These are phyloP conservation scores for Drosophila virilis DNA, from an alignment of 1,140 invertebrate genomes.

Conservation along the genomic window DNA sequence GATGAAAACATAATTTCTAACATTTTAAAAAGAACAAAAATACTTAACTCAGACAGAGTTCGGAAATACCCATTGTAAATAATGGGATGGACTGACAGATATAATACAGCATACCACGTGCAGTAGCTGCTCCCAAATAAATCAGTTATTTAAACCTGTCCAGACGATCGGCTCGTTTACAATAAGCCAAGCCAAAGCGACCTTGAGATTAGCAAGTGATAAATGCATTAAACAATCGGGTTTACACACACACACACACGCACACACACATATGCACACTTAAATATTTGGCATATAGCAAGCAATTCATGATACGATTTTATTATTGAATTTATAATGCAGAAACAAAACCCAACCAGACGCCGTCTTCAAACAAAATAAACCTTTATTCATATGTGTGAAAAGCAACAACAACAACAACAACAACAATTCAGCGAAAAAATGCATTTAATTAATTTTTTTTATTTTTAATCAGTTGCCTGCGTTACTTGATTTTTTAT, in stretches of 20 bases:
- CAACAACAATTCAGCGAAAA: slow-evolving; percentile 19
- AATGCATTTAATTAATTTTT: slow-evolving; percentile 14
- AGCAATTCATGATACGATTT: slow-evolving; percentile 42
- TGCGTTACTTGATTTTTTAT: neutral
- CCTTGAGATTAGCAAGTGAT: slow-evolving; percentile 71
- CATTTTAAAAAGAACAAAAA: too few species aligned
- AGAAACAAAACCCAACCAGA: slow-evolving; percentile 6
- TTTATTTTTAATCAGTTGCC: neutral
- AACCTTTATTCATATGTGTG: neutral
- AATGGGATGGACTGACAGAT: neutral
- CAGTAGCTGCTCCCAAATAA: slow-evolving; percentile 23
- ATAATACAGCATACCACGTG: slow-evolving; percentile 18
- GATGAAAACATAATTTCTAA: too few species aligned
- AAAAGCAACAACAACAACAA: neutral
- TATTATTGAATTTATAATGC: slow-evolving; percentile 51
- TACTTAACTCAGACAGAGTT: too few species aligned
- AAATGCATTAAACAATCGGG: slow-evolving; percentile 48
- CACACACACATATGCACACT: slow-evolving; percentile 31
- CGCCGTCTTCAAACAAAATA: slow-evolving; percentile 32
- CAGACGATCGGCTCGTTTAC: slow-evolving; percentile 44
- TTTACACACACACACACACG: slow-evolving; percentile 19
- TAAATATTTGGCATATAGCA: slow-evolving; percentile 53
- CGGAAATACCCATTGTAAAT: too few species aligned
- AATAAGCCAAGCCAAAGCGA: slow-evolving; percentile 37
- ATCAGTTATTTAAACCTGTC: slow-evolving; percentile 42